A percentile compares a stretch with the other conserved stretches of the same genome.
Conservation (phyloP, 2,113 vertebrate species). For the Ptilorrhoa leucosticta region DNA sequence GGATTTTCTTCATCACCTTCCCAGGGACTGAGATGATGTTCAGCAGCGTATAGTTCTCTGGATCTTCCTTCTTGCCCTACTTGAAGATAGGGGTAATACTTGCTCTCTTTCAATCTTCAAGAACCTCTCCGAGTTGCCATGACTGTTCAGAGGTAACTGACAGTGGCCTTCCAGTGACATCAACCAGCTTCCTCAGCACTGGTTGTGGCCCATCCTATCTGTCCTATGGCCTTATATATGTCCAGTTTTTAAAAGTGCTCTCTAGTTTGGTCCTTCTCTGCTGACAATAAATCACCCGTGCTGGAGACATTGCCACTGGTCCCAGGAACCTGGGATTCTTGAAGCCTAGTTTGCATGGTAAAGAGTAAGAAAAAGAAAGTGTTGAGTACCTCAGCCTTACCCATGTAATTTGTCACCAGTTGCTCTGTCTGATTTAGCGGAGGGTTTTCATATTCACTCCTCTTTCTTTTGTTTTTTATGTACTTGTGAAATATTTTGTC, state of each 20-base stretch:
- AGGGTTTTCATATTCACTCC: neutral
- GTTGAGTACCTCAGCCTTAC: neutral
- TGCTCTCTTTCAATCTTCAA: neutral
- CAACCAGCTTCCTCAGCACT: neutral
- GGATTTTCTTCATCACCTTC: neutral
- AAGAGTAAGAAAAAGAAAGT: neutral
- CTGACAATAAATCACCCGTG: neutral
- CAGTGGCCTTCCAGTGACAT: neutral
- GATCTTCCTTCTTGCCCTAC: neutral
- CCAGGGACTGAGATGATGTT: neutral
- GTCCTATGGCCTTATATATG: neutral
- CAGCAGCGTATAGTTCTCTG: neutral
- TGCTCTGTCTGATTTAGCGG: neutral
- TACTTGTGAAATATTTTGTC: neutral
- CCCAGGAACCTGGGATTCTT: neutral
- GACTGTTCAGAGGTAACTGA: neutral
- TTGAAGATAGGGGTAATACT: neutral
- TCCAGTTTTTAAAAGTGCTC: neutral
- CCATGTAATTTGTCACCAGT: neutral
- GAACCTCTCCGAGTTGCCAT: neutral
- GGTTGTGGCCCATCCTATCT: neutral
- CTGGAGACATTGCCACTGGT: neutral
- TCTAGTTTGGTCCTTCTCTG: neutral
- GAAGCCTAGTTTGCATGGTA: neutral
- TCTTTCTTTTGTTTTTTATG: neutral